phyloP scores from a whole-genome alignment of 2,888 invertebrate genomes.

The Drosophila nr. medialis region DNA sequence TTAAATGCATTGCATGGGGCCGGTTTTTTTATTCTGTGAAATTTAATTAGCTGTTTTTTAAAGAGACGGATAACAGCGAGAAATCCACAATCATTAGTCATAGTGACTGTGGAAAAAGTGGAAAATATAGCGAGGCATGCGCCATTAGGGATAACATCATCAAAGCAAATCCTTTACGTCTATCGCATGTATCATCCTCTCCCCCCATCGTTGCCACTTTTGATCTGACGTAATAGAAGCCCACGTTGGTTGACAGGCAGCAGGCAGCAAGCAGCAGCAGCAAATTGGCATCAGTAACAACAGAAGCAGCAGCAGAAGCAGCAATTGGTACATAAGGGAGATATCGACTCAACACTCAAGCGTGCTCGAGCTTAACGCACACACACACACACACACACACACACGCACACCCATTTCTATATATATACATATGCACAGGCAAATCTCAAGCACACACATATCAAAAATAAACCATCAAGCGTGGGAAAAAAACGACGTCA shows the following conservation, averaged over 20 bases:
- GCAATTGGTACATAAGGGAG: slow-evolving; percentile 71
- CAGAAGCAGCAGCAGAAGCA: not conserved
- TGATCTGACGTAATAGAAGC: slow-evolving; percentile 37
- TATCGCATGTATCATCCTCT: slow-evolving; percentile 46
- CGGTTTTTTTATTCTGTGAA: slow-evolving; percentile 30
- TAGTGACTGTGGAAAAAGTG: slow-evolving; percentile 29
- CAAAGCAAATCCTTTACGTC: slow-evolving; percentile 79
- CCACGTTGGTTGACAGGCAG: slow-evolving; percentile 58
- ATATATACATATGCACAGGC: slow-evolving; percentile 27
- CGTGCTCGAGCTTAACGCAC: slow-evolving; percentile 20
- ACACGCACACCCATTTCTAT: slow-evolving; percentile 25
- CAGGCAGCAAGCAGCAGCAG: slow-evolving; percentile 21
- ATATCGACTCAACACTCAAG: slow-evolving; percentile 54
- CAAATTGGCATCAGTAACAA: slow-evolving; percentile 47
- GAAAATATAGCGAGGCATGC: slow-evolving; percentile 49
- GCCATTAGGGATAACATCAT: slow-evolving; percentile 79
- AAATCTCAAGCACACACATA: slow-evolving; percentile 70
- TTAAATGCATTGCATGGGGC: slow-evolving; percentile 60
- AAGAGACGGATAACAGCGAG: slow-evolving; percentile 17
- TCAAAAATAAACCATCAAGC: slow-evolving; percentile 71
- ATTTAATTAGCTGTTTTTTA: slow-evolving; percentile 55
- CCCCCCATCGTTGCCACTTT: slow-evolving; percentile 13
- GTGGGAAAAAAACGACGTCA: slow-evolving; percentile 55
- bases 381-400: slow-evolving; percentile 22
- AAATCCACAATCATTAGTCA: slow-evolving; percentile 70